These are phyloP conservation scores for Himalopsyche tibetana DNA, from an alignment of 2,888 invertebrate species.

Conservation along the genomic window DNA sequence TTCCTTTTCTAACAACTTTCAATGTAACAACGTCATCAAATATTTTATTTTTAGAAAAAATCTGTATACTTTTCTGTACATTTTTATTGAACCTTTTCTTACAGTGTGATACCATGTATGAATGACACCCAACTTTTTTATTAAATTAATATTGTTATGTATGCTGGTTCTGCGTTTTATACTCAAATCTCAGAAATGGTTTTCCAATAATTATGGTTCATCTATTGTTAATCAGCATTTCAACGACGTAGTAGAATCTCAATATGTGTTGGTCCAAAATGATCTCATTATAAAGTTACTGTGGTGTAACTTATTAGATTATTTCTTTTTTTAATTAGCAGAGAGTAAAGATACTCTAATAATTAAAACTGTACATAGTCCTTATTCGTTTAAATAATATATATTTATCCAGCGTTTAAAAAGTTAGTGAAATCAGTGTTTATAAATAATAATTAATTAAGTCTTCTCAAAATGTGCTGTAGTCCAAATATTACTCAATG, in stretches of 20 bases:
- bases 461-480: constrained; percentile 51
- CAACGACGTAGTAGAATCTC: constrained; percentile 56
- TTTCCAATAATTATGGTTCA: too few relatives aligned
- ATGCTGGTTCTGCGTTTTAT: too few relatives aligned
- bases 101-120: too few relatives aligned
- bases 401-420: constrained; percentile 28
- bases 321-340: not conserved
- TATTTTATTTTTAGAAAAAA: too few relatives aligned
- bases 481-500: constrained; percentile 52
- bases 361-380: not conserved
- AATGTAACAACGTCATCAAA: too few relatives aligned
- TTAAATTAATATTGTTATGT: too few relatives aligned
- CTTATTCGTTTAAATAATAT: not conserved
- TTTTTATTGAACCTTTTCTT: too few relatives aligned
- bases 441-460: constrained; percentile 37
- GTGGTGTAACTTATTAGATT: constrained; percentile 27
- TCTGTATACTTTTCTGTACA: too few relatives aligned
- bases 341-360: constrained; percentile 17
- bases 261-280: constrained; percentile 63
- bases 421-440: not conserved
- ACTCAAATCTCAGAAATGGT: too few relatives aligned
- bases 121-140: too few relatives aligned
- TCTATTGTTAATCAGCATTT: not conserved
- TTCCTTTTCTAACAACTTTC: too few relatives aligned
- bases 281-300: constrained; percentile 60